phyloP scores from a whole-genome alignment of 2,113 vertebrate species.

The Phoxinus phoxinus region DNA sequence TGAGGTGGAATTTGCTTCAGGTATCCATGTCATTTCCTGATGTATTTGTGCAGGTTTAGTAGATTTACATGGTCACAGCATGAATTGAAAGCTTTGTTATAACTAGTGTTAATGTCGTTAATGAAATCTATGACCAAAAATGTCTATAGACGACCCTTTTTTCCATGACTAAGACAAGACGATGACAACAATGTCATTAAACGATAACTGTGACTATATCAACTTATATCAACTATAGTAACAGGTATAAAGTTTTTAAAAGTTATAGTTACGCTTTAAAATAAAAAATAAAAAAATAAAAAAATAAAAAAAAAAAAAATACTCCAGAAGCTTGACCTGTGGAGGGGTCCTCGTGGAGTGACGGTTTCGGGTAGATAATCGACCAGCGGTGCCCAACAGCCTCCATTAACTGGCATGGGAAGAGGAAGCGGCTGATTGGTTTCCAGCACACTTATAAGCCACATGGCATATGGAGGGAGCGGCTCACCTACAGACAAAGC shows the following conservation, averaged over 20 bases:
- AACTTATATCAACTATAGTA: too few species aligned
- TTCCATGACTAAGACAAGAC: too few species aligned
- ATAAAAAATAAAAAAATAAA: background rate
- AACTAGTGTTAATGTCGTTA: too few species aligned
- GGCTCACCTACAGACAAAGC: constrained; percentile 83
- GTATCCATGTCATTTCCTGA: background rate
- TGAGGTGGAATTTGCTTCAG: background rate
- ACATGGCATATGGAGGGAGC: constrained; percentile 90
- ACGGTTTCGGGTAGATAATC: constrained; percentile 97
- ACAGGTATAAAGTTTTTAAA: too few species aligned
- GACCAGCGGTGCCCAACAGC: constrained; percentile 97
- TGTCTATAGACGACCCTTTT: too few species aligned
- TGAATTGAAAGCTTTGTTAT: too few species aligned
- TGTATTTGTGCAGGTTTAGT: background rate
- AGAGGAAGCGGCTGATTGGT: constrained; percentile 91
- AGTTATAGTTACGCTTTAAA: background rate
- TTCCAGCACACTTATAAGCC: constrained; percentile 91
- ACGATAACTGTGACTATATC: too few species aligned
- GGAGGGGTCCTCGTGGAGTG: constrained; percentile 90
- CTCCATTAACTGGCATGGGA: constrained; percentile 95
- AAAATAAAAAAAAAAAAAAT: background rate
- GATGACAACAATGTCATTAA: too few species aligned
- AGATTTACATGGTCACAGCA: background rate
- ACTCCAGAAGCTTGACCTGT: constrained; percentile 74
- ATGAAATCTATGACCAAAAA: too few species aligned